Evolutionary conservation across 2,113 vertebrate species (phyloP).

Genomic region (Lophotis ruficrista): DNA sequence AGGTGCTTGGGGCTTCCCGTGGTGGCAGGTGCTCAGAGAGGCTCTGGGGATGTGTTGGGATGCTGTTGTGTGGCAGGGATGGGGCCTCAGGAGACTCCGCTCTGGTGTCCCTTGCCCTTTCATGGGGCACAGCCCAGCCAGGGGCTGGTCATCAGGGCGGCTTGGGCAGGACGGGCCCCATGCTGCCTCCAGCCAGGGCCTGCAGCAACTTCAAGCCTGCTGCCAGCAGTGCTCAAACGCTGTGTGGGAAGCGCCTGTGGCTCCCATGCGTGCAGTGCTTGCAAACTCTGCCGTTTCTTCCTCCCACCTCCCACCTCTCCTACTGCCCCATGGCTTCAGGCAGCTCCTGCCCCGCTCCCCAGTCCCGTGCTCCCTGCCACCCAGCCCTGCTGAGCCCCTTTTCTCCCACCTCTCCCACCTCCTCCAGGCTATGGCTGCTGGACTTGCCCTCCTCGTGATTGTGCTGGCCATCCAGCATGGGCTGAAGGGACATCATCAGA

Average conservation of each 20-base stretch:
- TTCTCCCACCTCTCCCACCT: neutral
- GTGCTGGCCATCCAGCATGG: neutral
- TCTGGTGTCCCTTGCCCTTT: neutral
- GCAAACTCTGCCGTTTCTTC: neutral
- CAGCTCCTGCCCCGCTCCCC: neutral
- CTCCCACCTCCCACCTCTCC: no score
- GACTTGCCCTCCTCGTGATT: neutral
- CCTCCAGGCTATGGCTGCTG: neutral
- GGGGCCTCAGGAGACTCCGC: neutral
- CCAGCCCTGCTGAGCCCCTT: neutral
- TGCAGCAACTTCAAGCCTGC: no score
- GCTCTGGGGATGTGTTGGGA: neutral
- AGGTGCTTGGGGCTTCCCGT: neutral
- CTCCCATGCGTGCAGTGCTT: neutral
- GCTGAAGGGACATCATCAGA: accelerated
- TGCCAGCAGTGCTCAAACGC: neutral
- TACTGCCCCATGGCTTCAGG: no score
- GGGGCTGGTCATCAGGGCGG: neutral
- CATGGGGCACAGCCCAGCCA: neutral
- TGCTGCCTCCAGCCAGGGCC: neutral
- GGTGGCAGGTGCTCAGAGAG: neutral
- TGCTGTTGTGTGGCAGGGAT: neutral
- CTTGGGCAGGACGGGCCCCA: no score
- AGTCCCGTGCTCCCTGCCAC: neutral
- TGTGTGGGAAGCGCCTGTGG: neutral